Evolutionary conservation across 1,140 invertebrate genomes (phyloP).

Genomic region (Aphelinus certus): DNA sequence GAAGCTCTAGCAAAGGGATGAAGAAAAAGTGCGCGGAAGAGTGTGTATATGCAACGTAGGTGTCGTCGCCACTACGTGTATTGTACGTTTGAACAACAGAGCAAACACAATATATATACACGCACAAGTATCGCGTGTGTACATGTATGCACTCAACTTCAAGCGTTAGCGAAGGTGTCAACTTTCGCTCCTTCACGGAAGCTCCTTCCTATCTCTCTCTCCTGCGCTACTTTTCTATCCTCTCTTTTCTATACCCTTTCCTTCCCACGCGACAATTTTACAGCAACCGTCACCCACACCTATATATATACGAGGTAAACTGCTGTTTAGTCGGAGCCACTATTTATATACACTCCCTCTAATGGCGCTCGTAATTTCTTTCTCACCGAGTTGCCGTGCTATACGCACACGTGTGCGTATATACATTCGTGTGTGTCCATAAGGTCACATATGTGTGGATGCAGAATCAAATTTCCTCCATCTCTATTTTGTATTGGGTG

Average conservation of each 20-base stretch:
- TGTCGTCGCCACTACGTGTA: background rate
- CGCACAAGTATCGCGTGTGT: conserved; percentile 33
- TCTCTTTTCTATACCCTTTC: too few species aligned
- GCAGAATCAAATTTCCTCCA: conserved; percentile 8
- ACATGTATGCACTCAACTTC: conserved; percentile 47
- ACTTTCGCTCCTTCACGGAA: conserved; percentile 46
- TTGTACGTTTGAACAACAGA: conserved; percentile 49
- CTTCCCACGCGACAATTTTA: too few species aligned
- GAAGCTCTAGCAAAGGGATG: too few species aligned
- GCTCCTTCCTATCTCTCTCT: too few species aligned
- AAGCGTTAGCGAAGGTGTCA: conserved; percentile 48
- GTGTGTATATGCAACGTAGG: too few species aligned
- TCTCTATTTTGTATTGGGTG: too few species aligned
- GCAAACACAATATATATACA: conserved; percentile 47
- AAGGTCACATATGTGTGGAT: background rate
- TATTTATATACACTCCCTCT: background rate
- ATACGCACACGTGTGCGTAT: background rate
- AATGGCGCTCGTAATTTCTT: conserved; percentile 19
- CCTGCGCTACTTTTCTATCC: too few species aligned
- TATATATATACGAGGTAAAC: background rate
- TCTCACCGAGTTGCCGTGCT: background rate
- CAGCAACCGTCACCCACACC: too few species aligned
- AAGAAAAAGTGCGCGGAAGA: too few species aligned
- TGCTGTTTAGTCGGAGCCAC: conserved; percentile 1
- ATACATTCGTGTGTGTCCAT: background rate